Base-by-base conservation (phyloP, 2,888 invertebrate species). In the Artemia sinica region DNA sequence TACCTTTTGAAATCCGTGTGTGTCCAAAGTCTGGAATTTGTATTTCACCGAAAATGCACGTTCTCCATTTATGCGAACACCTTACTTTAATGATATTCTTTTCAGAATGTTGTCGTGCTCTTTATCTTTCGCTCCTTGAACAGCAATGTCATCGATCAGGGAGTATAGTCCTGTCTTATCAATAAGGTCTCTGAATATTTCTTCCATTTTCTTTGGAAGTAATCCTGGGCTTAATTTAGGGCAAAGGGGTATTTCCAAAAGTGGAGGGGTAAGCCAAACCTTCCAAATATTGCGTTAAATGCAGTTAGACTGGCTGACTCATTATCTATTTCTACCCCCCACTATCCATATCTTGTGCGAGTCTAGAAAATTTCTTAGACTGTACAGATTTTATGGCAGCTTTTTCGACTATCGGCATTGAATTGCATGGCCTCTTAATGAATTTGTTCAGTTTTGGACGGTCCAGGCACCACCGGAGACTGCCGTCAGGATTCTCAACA, bases 261-360 rank as follows among this genome's bases (percentile, higher is more conserved):
- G 28, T 66, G 18, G n/a, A n/a, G n/a, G n/a, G n/a, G n/a, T n/a
- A n/a, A n/a, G n/a, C n/a, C n/a, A 49, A 66, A 74, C n/a, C 69
- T 67, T 7, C 74, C 75, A 71, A 71, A 72, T 18, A 73, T 74
- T 3, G 72, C 73, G 28, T 70, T 71, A 67, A 74, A 73, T 7
- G 72, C 72, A 18, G 72, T 72, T 7, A 72, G 52, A 6, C 68
- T 13, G n/a, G 71, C 69, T n/a, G 71, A 71, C n/a, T 71, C 70
- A 52, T 72, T 70, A 49, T 73, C 72, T 13, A 73, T 65, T 14
- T 69, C 68, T 0, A 72, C 66, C 49, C 73, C 72, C 68, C 70
- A 72, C 66, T 73, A 73, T 8, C 72, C 73, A 67, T 69, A 52
- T 41, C 66, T 71, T 8, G 69, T 49, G 68, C 72, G 12, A 72